Evolutionary conservation across 2,888 invertebrate genomes (phyloP), one percentile per base, ranked within the genome.

Genomic region (Leptinotarsa haldemani): DNA sequence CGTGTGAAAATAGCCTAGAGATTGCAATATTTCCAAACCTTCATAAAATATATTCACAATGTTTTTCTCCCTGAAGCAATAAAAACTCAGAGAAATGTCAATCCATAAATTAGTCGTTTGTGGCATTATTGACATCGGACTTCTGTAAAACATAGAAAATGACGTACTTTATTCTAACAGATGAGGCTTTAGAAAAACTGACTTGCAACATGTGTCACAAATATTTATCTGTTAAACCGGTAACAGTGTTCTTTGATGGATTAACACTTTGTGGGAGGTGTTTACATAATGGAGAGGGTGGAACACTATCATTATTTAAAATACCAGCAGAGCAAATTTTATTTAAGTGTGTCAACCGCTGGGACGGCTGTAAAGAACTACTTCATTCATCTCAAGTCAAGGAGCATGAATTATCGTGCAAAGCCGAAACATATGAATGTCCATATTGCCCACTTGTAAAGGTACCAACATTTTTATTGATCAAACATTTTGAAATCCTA

Each of bases 401-500:
- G 16, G n/a, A 52, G 52, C 52, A 52, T 52, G 52, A 52, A 52
- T 52, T 7, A n/a, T n/a, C 15, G n/a, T 52, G 52, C n/a, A n/a
- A n/a, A 52, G n/a, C 16, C n/a, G n/a, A 52, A n/a, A 52, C n/a
- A n/a, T 16, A 5, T n/a, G n/a, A n/a, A n/a, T 52, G 52, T n/a
- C 52, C 52, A 16, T 52, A n/a, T n/a, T 52, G 52, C n/a, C n/a
- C 52, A 52, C 16, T 5, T n/a, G 5, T n/a, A 1, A n/a, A 52
- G 52, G 52, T 52, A 52, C 52, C n/a, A 52, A 52, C 52, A 52
- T 52, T 52, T 52, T n/a, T 52, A n/a, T n/a, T 52, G n/a, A 16
- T n/a, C n/a, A 52, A 52, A 52, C 52, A 52, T n/a, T 52, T 52
- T n/a, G n/a, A n/a, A 52, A 52, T 40, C 40, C 40, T 40, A 12